These are phyloP conservation scores for Ctenosaura bakeri DNA, from an alignment of 2,797 vertebrate species.

Conservation along the genomic window DNA sequence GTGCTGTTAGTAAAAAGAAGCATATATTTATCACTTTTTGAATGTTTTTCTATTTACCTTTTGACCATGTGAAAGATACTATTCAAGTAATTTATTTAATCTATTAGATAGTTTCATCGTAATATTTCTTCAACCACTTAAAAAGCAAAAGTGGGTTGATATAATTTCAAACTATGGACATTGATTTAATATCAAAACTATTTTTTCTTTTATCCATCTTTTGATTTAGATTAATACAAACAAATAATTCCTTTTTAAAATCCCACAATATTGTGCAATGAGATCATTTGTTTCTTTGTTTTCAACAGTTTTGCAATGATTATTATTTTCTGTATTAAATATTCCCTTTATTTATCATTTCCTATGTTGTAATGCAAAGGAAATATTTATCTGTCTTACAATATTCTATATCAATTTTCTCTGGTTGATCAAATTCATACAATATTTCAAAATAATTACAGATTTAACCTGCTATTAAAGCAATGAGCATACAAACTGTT, in stretches of 20 bases:
- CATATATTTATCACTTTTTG: neutral
- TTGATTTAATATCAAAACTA: neutral
- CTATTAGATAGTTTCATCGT: neutral
- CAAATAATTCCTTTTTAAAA: neutral
- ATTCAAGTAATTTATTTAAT: neutral
- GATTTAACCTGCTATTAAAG: no score
- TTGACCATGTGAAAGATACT: neutral
- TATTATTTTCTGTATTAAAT: neutral
- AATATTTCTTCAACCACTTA: neutral
- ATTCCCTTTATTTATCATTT: no score
- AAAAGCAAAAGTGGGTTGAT: neutral
- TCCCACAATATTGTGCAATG: neutral
- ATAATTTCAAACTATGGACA: neutral
- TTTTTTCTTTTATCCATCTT: neutral
- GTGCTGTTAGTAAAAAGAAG: neutral
- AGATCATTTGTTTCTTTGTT: neutral
- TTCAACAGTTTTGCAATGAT: neutral
- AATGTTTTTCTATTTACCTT: neutral
- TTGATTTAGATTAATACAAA: neutral
- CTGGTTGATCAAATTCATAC: no score
- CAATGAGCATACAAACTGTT: no score
- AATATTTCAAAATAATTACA: no score
- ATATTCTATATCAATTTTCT: no score
- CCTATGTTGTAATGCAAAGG: no score
- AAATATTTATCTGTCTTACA: no score